Evolutionary conservation across 2,113 vertebrate species (phyloP).

Genomic region (Mionectes macconnelli): DNA sequence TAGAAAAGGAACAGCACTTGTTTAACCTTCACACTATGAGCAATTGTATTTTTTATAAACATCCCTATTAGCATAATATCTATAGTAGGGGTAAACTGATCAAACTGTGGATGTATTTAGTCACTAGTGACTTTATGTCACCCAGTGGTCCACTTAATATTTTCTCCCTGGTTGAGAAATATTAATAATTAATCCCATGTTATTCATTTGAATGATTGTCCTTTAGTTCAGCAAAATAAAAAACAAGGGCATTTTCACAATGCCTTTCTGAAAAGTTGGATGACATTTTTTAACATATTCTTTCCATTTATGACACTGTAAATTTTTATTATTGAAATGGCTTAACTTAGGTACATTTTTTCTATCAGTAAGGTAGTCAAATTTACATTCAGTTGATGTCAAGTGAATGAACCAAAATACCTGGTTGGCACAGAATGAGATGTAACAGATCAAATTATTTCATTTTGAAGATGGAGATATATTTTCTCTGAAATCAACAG

Average conservation of each 20-base stretch:
- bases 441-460: neutral
- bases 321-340: neutral
- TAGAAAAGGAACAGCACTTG: neutral
- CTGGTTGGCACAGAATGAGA: neutral
- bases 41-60: neutral
- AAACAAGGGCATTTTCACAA: neutral
- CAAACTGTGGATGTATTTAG: neutral
- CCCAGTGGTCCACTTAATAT: neutral
- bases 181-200: neutral
- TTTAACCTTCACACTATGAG: neutral
- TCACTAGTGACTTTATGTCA: neutral
- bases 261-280: neutral
- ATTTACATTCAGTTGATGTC: neutral
- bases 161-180: neutral
- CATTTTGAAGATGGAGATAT: neutral
- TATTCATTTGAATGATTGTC: neutral
- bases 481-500: neutral
- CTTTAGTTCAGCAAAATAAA: neutral
- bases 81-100: neutral
- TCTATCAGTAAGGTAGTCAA: neutral
- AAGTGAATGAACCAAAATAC: neutral
- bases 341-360: neutral
- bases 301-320: neutral
- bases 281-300: neutral
- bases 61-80: neutral